Evolutionary conservation across 2,113 vertebrate genomes (phyloP).

Genomic region (Leptodactylus fuscus): DNA sequence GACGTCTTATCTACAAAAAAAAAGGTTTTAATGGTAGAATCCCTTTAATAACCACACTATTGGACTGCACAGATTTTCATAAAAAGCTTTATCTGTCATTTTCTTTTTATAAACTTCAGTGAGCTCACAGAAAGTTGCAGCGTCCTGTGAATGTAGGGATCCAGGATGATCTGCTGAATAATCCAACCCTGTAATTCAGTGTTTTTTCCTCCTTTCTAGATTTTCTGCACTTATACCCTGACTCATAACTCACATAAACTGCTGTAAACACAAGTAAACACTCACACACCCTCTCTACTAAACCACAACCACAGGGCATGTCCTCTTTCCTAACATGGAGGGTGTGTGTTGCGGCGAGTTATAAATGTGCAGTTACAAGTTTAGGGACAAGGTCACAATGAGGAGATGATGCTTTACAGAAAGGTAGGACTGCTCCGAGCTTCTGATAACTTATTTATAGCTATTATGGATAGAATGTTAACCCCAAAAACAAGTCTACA

Average conservation of each 20-base stretch:
- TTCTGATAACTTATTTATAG: background rate
- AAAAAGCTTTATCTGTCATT: no score
- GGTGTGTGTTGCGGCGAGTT: background rate
- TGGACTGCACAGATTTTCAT: no score
- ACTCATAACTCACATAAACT: slow-evolving; percentile 5
- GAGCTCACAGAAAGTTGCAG: no score
- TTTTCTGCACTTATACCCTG: background rate
- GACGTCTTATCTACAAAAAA: no score
- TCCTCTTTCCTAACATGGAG: slow-evolving; percentile 9
- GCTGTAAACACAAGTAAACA: background rate
- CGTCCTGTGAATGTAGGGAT: background rate
- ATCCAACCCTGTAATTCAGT: background rate
- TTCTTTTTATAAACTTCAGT: no score
- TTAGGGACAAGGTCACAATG: background rate
- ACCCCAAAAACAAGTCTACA: background rate
- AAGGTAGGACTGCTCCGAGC: background rate
- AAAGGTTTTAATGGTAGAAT: no score
- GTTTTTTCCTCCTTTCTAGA: background rate
- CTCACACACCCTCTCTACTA: slow-evolving; percentile 17
- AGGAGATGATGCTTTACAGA: background rate
- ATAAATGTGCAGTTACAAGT: slow-evolving; percentile 6
- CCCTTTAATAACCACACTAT: no score
- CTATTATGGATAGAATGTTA: background rate
- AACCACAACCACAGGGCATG: slow-evolving; percentile 43
- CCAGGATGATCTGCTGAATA: background rate